These are phyloP conservation scores for Himalopsyche kuldschensis DNA, from an alignment of 2,888 invertebrate genomes.

Conservation along the genomic window DNA sequence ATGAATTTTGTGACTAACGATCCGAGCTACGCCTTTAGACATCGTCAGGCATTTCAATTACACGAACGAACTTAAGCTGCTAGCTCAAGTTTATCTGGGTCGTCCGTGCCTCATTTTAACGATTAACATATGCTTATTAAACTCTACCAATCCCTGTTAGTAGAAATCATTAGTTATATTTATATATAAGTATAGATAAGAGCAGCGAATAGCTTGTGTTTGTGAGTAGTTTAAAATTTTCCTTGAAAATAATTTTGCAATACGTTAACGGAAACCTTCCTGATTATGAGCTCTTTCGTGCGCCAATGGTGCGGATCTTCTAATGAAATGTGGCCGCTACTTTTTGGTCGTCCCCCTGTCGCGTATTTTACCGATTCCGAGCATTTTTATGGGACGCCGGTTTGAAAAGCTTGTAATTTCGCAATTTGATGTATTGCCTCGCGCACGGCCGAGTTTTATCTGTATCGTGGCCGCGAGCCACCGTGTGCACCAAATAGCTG, in stretches of 20 bases:
- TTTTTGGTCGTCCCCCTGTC: slow-evolving; percentile 23
- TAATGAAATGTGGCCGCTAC: slow-evolving; percentile 29
- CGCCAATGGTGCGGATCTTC: slow-evolving; percentile 4
- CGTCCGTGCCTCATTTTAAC: too few species aligned
- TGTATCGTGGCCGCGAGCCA: background rate
- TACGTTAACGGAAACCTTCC: background rate
- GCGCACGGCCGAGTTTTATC: slow-evolving; percentile 3
- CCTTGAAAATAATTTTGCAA: background rate
- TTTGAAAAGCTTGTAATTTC: slow-evolving; percentile 38
- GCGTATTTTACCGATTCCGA: slow-evolving; percentile 32
- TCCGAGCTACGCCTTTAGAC: too few species aligned
- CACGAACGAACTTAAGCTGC: too few species aligned
- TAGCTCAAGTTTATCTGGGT: too few species aligned
- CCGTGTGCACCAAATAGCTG: slow-evolving; percentile 4
- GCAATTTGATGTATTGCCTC: slow-evolving; percentile 29
- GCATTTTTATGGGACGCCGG: slow-evolving; percentile 35
- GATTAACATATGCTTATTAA: too few species aligned
- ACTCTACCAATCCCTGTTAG: too few species aligned
- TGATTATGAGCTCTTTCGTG: background rate
- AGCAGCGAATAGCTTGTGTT: too few species aligned
- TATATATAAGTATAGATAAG: too few species aligned
- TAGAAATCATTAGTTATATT: too few species aligned
- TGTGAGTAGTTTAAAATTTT: background rate
- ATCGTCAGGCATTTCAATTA: too few species aligned
- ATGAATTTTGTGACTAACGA: too few species aligned